These are phyloP conservation scores for Austrolebias charrua DNA, from an alignment of 2,797 vertebrate species.

Conservation along the genomic window DNA sequence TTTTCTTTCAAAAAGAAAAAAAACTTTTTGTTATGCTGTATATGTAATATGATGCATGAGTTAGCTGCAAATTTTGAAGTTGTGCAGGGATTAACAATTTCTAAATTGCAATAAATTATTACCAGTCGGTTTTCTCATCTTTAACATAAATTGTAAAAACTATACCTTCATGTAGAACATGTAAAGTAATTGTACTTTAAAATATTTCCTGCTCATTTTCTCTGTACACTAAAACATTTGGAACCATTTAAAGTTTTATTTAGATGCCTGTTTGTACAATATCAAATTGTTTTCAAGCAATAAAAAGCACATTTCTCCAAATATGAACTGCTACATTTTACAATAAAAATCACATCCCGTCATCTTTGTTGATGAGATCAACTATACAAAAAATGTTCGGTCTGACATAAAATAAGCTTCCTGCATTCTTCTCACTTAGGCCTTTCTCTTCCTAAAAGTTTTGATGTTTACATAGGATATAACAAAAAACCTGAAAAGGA, in stretches of 20 bases:
- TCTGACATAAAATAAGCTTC: slow-evolving; percentile 30
- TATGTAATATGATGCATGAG: slow-evolving; percentile 56
- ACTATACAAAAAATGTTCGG: slow-evolving; percentile 21
- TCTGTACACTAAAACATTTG: slow-evolving; percentile 12
- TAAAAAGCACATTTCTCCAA: slow-evolving; percentile 13
- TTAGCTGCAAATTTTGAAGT: slow-evolving; percentile 71
- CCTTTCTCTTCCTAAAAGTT: slow-evolving; percentile 34
- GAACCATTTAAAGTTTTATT: slow-evolving; percentile 14
- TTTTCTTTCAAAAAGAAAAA: slow-evolving; percentile 19
- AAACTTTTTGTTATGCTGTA: slow-evolving; percentile 3
- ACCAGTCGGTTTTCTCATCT: slow-evolving; percentile 11
- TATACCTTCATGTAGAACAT: slow-evolving; percentile 8
- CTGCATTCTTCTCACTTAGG: slow-evolving; percentile 15
- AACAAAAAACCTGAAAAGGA: slow-evolving; percentile 99
- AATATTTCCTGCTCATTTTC: background rate
- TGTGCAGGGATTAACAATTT: slow-evolving; percentile 28
- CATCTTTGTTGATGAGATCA: slow-evolving; percentile 25
- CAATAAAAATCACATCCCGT: slow-evolving; percentile 28
- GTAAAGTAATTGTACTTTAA: slow-evolving; percentile 11
- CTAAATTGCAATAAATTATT: slow-evolving; percentile 14
- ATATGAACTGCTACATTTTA: slow-evolving; percentile 24
- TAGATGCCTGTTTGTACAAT: slow-evolving; percentile 19
- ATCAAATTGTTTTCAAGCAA: slow-evolving; percentile 10
- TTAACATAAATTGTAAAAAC: slow-evolving; percentile 31
- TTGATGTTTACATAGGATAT: slow-evolving; percentile 89